Evolutionary conservation across 1,140 invertebrate genomes (phyloP).

Genomic region (Paracyclopina nana): DNA sequence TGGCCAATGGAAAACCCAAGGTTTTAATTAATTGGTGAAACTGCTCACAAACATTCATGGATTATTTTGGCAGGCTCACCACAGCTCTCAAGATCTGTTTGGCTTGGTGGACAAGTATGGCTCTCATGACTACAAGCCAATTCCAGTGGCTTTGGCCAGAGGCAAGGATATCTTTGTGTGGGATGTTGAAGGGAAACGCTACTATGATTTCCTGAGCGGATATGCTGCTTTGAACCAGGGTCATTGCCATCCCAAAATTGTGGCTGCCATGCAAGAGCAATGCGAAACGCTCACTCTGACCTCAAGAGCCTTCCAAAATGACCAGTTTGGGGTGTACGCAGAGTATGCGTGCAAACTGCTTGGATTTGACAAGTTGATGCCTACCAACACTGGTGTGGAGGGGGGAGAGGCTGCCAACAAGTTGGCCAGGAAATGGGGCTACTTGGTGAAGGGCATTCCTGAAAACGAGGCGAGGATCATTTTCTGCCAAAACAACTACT

Average conservation of each 20-base stretch:
- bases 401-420: slow-evolving; percentile 39
- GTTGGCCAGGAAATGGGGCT: slow-evolving; percentile 70
- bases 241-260: slow-evolving; percentile 88
- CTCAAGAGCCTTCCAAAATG: slow-evolving; percentile 82
- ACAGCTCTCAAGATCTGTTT: no score
- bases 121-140: slow-evolving; percentile 87
- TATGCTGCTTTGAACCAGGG: slow-evolving; percentile 97
- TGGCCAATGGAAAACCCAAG: no score
- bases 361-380: slow-evolving; percentile 79
- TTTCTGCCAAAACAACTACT: slow-evolving; percentile 89
- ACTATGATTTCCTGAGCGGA: slow-evolving; percentile 86
- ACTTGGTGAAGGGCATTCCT: slow-evolving; percentile 69
- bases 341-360: slow-evolving; percentile 78
- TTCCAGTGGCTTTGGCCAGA: slow-evolving; percentile 65
- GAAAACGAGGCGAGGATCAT: slow-evolving; percentile 72
- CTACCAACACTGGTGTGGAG: slow-evolving; percentile 85
- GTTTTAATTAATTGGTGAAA: no score
- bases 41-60: no score
- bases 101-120: no score
- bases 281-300: slow-evolving; percentile 47
- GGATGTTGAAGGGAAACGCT: slow-evolving; percentile 86
- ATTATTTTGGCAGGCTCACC: no score
- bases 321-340: slow-evolving; percentile 77
- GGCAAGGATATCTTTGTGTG: slow-evolving; percentile 77
- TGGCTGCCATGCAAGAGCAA: slow-evolving; percentile 53